Conservation (phyloP, 2,113 vertebrate species). For the Myodes glareolus region DNA sequence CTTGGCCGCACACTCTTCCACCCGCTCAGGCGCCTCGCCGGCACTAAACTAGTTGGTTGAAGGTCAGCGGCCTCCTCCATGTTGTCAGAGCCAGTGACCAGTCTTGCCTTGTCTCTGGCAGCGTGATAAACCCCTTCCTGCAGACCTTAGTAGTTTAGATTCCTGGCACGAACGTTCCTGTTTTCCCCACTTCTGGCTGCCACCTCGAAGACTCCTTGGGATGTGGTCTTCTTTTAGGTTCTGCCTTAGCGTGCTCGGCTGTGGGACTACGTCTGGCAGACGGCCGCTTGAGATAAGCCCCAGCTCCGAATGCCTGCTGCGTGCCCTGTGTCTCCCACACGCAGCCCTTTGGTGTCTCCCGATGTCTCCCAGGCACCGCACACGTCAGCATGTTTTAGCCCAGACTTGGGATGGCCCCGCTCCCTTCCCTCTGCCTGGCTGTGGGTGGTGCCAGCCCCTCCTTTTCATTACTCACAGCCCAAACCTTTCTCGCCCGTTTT, state of each 20-base stretch:
- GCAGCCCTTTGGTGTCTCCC: not conserved
- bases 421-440: not conserved
- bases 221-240: not conserved
- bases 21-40: not conserved
- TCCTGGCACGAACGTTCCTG: not conserved
- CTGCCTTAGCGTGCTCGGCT: accelerated
- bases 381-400: too few species aligned
- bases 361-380: not conserved
- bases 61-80: not conserved
- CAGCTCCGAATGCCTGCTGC: not conserved
- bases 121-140: not conserved
- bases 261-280: not conserved
- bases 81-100: not conserved
- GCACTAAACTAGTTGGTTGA: not conserved
- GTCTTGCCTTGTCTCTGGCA: not conserved
- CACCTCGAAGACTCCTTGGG: accelerated
- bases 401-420: not conserved
- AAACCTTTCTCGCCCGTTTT: not conserved
- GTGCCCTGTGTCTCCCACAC: not conserved
- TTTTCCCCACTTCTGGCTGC: not conserved
- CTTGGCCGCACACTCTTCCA: not conserved
- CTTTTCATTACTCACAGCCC: not conserved
- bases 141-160: not conserved
- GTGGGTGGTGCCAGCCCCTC: too few species aligned
- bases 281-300: not conserved